Percentiles rank a stretch among this genome's conserved stretches.
These are phyloP conservation scores for Ceramica pisi DNA, from an alignment of 2,888 invertebrate genomes.

Conservation along the genomic window DNA sequence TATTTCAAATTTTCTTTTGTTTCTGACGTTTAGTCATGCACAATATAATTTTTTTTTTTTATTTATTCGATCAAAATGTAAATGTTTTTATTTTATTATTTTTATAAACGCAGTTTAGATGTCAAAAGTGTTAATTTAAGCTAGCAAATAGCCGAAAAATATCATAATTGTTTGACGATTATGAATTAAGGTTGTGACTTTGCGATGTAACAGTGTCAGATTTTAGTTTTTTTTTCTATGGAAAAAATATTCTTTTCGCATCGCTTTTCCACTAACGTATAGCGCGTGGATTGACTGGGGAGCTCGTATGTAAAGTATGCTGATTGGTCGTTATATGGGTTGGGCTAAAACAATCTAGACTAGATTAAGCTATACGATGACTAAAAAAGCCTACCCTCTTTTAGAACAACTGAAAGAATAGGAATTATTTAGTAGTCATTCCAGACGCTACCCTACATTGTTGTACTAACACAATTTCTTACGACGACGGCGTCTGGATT, in stretches of 20 bases:
- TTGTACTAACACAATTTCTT: conserved; percentile 22
- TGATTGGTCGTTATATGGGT: not conserved
- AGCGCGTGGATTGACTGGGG: not conserved
- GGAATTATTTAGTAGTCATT: conserved; percentile 1
- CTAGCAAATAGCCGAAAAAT: not conserved
- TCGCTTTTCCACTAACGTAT: not conserved
- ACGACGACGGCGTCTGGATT: conserved; percentile 19
- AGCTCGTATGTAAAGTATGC: not conserved
- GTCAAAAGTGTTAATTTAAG: not conserved
- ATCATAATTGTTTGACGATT: no score
- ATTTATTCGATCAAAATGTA: not conserved
- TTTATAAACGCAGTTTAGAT: no score
- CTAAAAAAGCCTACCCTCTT: not conserved
- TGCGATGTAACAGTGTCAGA: no score
- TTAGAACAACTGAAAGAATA: not conserved
- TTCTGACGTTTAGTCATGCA: not conserved
- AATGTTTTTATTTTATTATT: not conserved
- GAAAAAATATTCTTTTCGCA: no score
- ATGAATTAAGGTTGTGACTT: no score
- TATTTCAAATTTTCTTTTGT: not conserved
- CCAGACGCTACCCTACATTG: conserved; percentile 15
- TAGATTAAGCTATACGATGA: not conserved
- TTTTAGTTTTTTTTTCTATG: no score
- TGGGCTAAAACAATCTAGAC: not conserved
- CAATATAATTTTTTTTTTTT: no score